These are phyloP conservation scores for Leucozona laternaria DNA, from an alignment of 2,888 invertebrate genomes.

Conservation along the genomic window DNA sequence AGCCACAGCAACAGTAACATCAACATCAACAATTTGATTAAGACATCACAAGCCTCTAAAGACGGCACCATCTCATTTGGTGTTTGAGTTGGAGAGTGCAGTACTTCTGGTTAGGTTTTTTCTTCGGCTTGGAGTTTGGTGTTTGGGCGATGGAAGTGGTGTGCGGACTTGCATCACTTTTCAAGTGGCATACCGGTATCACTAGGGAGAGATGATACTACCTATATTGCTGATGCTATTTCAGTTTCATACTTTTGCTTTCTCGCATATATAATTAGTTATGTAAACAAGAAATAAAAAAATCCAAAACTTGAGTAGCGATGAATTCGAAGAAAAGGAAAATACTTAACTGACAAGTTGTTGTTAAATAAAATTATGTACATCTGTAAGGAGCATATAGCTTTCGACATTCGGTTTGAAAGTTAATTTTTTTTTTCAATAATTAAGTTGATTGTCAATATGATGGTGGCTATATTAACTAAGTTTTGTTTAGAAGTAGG, in stretches of 20 bases:
- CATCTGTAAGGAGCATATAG: slow-evolving; percentile 10
- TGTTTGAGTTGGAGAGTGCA: not conserved
- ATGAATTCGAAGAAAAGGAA: slow-evolving; percentile 34
- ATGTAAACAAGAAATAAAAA: slow-evolving; percentile 55
- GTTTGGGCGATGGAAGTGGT: slow-evolving; percentile 28
- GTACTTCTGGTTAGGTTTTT: slow-evolving; percentile 3
- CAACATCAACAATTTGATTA: slow-evolving; percentile 70
- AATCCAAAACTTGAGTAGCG: not conserved
- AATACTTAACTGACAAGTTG: slow-evolving; percentile 34
- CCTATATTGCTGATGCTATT: slow-evolving; percentile 3
- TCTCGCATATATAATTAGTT: slow-evolving; percentile 67
- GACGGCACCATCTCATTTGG: slow-evolving; percentile 37
- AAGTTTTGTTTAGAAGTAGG: too few relatives aligned
- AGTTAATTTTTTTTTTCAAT: not conserved
- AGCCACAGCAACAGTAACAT: not conserved
- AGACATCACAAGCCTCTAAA: slow-evolving; percentile 46
- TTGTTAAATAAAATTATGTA: slow-evolving; percentile 17
- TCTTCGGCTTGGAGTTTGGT: not conserved
- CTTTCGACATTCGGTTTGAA: not conserved
- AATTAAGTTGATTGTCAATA: too few relatives aligned
- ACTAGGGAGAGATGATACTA: slow-evolving; percentile 15
- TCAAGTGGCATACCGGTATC: slow-evolving; percentile 49
- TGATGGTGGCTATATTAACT: too few relatives aligned
- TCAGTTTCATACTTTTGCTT: slow-evolving; percentile 60
- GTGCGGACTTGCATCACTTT: slow-evolving; percentile 59